Evolutionary conservation across 2,888 invertebrate species (phyloP).

Genomic region (Vanessa cardui): DNA sequence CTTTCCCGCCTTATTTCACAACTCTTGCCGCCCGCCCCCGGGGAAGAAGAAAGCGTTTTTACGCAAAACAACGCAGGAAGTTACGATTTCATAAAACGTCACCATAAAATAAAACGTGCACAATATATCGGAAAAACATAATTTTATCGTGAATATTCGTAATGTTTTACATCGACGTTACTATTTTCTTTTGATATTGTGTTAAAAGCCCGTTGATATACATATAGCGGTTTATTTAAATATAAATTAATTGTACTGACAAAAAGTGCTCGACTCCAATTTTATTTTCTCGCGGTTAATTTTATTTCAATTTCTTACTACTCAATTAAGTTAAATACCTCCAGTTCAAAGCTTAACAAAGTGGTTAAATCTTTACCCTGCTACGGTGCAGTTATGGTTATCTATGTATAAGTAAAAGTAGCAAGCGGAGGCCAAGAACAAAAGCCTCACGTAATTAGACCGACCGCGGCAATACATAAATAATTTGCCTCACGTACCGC

Average conservation of each 20-base stretch:
- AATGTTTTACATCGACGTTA: slow-evolving; percentile 14
- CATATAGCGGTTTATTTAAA: neutral
- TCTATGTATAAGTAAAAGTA: slow-evolving; percentile 63
- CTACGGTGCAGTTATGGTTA: slow-evolving; percentile 66
- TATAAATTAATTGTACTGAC: neutral
- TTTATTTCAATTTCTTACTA: slow-evolving; percentile 34
- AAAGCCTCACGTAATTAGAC: slow-evolving; percentile 80
- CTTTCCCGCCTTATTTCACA: slow-evolving; percentile 59
- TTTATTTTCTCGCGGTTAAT: slow-evolving; percentile 12
- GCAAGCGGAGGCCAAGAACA: slow-evolving; percentile 67
- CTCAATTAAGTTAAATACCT: slow-evolving; percentile 33
- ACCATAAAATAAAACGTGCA: slow-evolving; percentile 36
- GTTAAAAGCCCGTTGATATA: no score
- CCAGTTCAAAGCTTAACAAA: slow-evolving; percentile 49
- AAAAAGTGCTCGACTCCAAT: slow-evolving; percentile 9
- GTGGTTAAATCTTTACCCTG: slow-evolving; percentile 56
- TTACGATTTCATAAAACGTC: slow-evolving; percentile 40
- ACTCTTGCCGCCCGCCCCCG: slow-evolving; percentile 48
- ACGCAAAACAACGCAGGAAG: slow-evolving; percentile 40
- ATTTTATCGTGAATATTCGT: slow-evolving; percentile 24
- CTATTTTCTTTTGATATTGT: neutral
- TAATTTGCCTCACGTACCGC: slow-evolving; percentile 81
- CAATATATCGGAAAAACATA: slow-evolving; percentile 26
- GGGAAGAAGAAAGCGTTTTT: slow-evolving; percentile 45
- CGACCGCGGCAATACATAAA: slow-evolving; percentile 81